Conservation (phyloP, 2,113 vertebrate genomes). For the Phainopepla nitens region DNA sequence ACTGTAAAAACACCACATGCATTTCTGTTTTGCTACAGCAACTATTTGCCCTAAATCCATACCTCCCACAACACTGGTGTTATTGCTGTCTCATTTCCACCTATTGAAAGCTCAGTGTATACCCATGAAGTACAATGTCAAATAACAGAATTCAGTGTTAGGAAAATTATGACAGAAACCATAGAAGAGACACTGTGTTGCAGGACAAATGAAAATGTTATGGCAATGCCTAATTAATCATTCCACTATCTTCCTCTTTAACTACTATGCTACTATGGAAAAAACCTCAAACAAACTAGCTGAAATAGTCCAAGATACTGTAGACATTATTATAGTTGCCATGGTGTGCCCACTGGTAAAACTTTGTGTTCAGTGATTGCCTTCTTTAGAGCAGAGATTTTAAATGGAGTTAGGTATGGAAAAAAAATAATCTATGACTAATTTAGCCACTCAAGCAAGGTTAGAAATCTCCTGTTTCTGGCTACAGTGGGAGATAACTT, state of each 20-base stretch:
- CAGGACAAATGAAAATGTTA: background rate
- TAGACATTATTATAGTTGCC: background rate
- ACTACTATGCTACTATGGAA: background rate
- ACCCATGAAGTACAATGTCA: background rate
- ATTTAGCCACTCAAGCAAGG: conserved; percentile 20
- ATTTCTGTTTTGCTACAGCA: background rate
- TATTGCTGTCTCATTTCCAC: background rate
- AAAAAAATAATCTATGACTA: background rate
- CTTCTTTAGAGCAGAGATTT: background rate
- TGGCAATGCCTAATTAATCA: background rate
- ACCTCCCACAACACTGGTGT: background rate
- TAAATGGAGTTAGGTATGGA: background rate
- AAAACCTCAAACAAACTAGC: background rate
- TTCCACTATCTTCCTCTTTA: background rate
- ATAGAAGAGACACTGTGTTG: background rate
- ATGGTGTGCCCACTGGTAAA: background rate
- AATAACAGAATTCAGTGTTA: background rate
- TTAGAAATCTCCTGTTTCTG: conserved; percentile 22
- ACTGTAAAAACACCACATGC: background rate
- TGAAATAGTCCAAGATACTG: background rate
- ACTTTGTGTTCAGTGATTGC: background rate
- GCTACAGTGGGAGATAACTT: conserved; percentile 32
- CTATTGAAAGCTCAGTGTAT: background rate
- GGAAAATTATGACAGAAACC: background rate
- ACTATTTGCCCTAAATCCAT: background rate